Percentiles rank a stretch among this genome's conserved stretches.
Conservation (phyloP, 2,888 invertebrate species). For the Melanargia galathea region DNA sequence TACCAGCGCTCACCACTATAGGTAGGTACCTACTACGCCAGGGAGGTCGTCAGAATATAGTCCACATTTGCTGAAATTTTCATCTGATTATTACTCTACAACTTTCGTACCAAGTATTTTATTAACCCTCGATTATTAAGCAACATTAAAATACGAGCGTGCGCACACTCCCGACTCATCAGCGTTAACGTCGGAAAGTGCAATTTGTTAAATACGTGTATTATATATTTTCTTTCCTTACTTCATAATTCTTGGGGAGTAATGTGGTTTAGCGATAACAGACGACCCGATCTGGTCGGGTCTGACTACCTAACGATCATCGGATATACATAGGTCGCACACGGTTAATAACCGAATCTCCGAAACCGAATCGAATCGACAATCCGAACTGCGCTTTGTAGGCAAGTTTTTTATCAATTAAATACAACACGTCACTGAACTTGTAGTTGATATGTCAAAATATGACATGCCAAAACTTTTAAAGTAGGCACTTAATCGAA, state of each 20-base stretch:
- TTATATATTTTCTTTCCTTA: slow-evolving; percentile 59
- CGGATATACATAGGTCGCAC: neutral
- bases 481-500: too few species aligned
- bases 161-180: slow-evolving; percentile 24
- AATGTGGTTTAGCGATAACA: slow-evolving; percentile 25
- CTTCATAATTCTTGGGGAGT: slow-evolving; percentile 59
- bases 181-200: slow-evolving; percentile 32
- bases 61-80: neutral
- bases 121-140: slow-evolving; percentile 9
- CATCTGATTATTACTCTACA: neutral
- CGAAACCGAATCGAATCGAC: too few species aligned
- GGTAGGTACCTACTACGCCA: too few species aligned
- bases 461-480: too few species aligned
- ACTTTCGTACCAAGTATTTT: slow-evolving; percentile 1
- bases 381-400: too few species aligned
- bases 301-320: neutral
- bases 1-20: too few species aligned
- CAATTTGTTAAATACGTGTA: slow-evolving; percentile 30
- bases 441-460: too few species aligned
- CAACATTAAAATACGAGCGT: slow-evolving; percentile 20
- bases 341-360: too few species aligned
- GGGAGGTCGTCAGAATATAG: too few species aligned
- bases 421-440: too few species aligned
- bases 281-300: neutral
- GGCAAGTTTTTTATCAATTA: too few species aligned